phyloP scores from a whole-genome alignment of 2,797 vertebrate species.

The Atherinosoma microstoma region DNA sequence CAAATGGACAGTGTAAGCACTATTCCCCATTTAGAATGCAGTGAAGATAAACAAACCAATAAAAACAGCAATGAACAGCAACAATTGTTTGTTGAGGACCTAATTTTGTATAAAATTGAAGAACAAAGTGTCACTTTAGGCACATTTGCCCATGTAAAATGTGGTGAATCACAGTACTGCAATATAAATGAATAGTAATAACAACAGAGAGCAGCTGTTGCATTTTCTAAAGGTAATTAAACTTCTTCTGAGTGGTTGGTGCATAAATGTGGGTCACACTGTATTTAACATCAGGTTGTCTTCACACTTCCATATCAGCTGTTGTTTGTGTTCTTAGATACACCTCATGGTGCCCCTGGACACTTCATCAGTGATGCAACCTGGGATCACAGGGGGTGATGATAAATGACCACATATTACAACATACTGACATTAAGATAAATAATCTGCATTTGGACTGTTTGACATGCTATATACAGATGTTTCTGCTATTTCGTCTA shows the following conservation, averaged over 20 bases:
- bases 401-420: background rate
- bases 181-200: background rate
- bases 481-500: background rate
- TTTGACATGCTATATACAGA: background rate
- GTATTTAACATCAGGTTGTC: background rate
- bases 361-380: too few species aligned
- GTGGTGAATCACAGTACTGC: background rate
- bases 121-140: background rate
- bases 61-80: background rate
- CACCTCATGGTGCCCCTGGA: too few species aligned
- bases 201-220: background rate
- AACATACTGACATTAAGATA: background rate
- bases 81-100: background rate
- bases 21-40: background rate
- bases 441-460: background rate
- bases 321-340: background rate
- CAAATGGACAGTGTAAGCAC: slow-evolving; percentile 2
- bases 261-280: background rate
- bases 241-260: background rate
- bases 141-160: background rate
- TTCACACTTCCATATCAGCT: slow-evolving; percentile 3
- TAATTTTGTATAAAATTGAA: background rate
- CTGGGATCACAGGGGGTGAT: too few species aligned
- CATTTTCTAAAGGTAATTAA: background rate
- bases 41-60: slow-evolving; percentile 6